Evolutionary conservation across 2,888 invertebrate species (phyloP).

Genomic region (Agriopis leucophaearia): DNA sequence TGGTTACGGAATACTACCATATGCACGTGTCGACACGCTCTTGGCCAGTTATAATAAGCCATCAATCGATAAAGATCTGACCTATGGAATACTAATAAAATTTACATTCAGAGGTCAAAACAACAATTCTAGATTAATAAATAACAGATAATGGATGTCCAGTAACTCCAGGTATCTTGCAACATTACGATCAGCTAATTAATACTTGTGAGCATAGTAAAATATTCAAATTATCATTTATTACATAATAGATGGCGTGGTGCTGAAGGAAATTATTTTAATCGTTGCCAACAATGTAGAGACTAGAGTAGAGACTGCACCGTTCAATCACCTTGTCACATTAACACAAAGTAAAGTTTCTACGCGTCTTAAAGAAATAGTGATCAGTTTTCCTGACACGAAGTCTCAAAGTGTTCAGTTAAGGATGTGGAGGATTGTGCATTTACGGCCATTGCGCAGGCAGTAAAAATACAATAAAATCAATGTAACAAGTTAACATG

Average conservation of each 20-base stretch:
- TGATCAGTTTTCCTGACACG: slow-evolving; percentile 5
- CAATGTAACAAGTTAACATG: slow-evolving; percentile 50
- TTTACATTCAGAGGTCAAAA: slow-evolving; percentile 24
- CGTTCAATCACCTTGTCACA: slow-evolving; percentile 7
- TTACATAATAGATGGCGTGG: slow-evolving; percentile 50
- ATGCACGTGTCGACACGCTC: too few species aligned
- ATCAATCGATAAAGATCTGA: slow-evolving; percentile 18
- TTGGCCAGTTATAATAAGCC: too few species aligned
- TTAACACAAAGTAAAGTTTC: neutral
- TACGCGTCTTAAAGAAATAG: neutral
- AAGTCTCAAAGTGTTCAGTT: slow-evolving; percentile 8
- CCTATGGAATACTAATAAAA: slow-evolving; percentile 23
- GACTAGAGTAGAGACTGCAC: slow-evolving; percentile 44
- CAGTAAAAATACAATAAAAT: slow-evolving; percentile 63
- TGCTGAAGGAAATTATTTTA: slow-evolving; percentile 57
- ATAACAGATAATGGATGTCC: slow-evolving; percentile 31
- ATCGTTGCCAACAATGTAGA: slow-evolving; percentile 58
- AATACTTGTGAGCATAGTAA: slow-evolving; percentile 44
- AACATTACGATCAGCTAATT: slow-evolving; percentile 41
- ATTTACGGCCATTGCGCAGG: slow-evolving; percentile 46
- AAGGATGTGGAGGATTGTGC: slow-evolving; percentile 15
- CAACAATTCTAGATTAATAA: slow-evolving; percentile 20
- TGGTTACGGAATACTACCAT: too few species aligned
- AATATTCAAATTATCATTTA: slow-evolving; percentile 50
- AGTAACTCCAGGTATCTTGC: slow-evolving; percentile 22